Evolutionary conservation across 2,113 vertebrate species (phyloP).

Genomic region (Nesogale talazaci): DNA sequence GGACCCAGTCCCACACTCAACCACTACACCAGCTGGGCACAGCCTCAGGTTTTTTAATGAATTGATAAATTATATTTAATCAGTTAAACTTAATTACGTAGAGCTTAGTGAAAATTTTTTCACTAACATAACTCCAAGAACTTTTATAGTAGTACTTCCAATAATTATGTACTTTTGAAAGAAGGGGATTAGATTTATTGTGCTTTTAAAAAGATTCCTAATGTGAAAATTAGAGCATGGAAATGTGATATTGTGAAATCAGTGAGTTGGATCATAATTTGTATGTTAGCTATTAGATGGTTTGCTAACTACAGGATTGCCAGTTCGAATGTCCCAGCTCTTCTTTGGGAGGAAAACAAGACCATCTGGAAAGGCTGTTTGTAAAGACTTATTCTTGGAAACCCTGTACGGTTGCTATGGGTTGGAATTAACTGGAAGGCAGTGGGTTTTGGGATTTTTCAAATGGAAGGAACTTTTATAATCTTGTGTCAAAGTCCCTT

Average conservation of each 20-base stretch:
- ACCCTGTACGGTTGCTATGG: too few species aligned
- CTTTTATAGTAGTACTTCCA: constrained; percentile 52
- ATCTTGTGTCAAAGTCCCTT: constrained; percentile 6
- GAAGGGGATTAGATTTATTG: background rate
- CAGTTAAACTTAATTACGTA: constrained; percentile 56
- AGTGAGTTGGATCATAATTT: background rate
- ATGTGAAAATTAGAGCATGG: constrained; percentile 40
- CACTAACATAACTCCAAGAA: constrained; percentile 33
- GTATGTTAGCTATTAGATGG: background rate
- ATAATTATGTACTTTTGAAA: constrained; percentile 40
- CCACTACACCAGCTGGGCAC: too few species aligned
- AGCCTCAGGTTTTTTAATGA: constrained; percentile 56
- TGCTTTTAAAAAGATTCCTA: constrained; percentile 13
- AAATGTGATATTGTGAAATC: constrained; percentile 16
- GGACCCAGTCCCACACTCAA: too few species aligned
- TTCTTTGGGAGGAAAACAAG: too few species aligned
- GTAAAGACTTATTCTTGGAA: too few species aligned
- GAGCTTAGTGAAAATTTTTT: constrained; percentile 57
- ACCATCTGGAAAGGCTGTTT: too few species aligned
- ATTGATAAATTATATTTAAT: constrained; percentile 55
- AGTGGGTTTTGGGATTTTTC: too few species aligned
- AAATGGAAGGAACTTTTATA: background rate
- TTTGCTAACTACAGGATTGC: too few species aligned
- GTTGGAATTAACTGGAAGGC: too few species aligned
- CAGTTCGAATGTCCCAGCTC: too few species aligned